Evolutionary conservation across 23 tunicate species (phyloP), one percentile per base, ranked within the genome.

Genomic region (Halocynthia aurantium): DNA sequence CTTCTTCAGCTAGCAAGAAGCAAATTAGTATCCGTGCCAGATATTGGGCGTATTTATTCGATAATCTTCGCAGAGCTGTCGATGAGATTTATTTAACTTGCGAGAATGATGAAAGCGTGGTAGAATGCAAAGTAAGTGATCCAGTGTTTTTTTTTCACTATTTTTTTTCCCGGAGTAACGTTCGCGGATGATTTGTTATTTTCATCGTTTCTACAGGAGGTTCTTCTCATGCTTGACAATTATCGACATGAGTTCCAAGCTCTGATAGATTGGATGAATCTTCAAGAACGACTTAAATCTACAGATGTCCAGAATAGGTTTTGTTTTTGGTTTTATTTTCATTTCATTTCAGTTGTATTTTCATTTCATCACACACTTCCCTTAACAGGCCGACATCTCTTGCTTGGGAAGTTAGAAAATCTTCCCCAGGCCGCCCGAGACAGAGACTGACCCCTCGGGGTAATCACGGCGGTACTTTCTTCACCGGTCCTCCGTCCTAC

Each of bases 61-160:
- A 92, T 55, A 92, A 92, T 61, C 83, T 92, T 9, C 80, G 92
- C 8, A 64, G 98, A 80, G 98, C 98, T 55, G 94, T 94, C 13
- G 99, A 94, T 77, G 91, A 94, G 70, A 94, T 94, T 56, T 94
- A 94, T 70, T 86, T 91, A 17, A 94, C 99, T 0, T 94, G 99
- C 61, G 93, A 94, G 55, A 84, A 73, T 9, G 99, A 94, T 72
- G 76, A 94, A 44, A 88, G 91, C 73, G 96, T 94, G 12, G 95
- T 88, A 18, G 99, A 88, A 71, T 94, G 99, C 85, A 94, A 88
- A 85, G 99, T 92, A 53, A 84, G 55, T 17, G 12, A 20, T 17
- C 72, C 21, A 20, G n/a, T 67, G 12, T 2, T 40, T 67, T 67
- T 5, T 20, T 60, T 60, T 58, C 63, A 58, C 63, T 58, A 1